Evolutionary conservation across 2,113 vertebrate species (phyloP), one percentile per base, ranked within the genome.

Genomic region (Aythya baeri): DNA sequence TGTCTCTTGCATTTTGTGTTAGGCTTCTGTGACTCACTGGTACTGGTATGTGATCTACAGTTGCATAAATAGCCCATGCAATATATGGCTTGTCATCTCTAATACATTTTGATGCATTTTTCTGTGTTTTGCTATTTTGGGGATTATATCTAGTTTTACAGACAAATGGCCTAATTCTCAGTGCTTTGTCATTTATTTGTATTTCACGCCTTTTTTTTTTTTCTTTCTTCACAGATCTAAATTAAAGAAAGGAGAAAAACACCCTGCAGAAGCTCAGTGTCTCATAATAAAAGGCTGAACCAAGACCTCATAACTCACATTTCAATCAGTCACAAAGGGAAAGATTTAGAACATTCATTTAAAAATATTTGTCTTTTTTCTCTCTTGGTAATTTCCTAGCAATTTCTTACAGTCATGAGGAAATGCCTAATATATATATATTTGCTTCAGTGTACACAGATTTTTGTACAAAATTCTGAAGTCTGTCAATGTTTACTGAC

Each of bases 91-190:
- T 94, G 94, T 92, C 93, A 91, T 85, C 23, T 44, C 65, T 79
- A 88, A 94, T 93, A 72, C 66, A 89, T 91, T 95, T 88, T 77
- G 85, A 88, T 86, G 70, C 82, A 93, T 94, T 96, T 96, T 97
- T 77, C 62, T 95, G 49, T 94, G 46, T 94, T 97, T 87, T 95
- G 62, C 86, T 95, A 38, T 97, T 94, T 95, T 89, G 86, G 74
- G 83, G 84, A 81, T 89, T 92, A 82, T 86, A 84, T 92, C 70
- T 90, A 62, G 36, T 92, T 96, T 91, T 93, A 78, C 66, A 92
- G 83, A 96, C 73, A 96, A 97, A 95, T 89, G 84, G 61, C 79
- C 73, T 91, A 86, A 95, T 95, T 95, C 72, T 95, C 73, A 73
- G 54, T 4, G 34, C 76, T 91, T 92, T 90, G 81, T 94, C 88